A percentile compares a stretch with the other conserved stretches of the same genome.
These are phyloP conservation scores for Scaptodrosophila latifasciaeformis DNA, from an alignment of 2,888 invertebrate species.

Conservation along the genomic window DNA sequence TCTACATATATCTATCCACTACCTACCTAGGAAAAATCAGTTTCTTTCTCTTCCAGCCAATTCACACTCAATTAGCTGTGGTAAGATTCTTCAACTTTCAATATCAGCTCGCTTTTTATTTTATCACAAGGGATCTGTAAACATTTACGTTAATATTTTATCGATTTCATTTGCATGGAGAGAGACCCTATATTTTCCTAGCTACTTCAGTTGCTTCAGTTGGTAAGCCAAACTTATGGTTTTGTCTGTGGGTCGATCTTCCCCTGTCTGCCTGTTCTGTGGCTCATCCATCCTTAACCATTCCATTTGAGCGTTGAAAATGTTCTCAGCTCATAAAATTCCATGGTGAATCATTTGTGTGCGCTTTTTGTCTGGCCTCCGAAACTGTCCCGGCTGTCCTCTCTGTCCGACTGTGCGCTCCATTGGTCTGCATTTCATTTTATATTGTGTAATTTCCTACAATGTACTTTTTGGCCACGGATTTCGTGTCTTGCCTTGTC, in stretches of 20 bases:
- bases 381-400: slow-evolving; percentile 3
- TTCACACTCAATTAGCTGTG: slow-evolving; percentile 68
- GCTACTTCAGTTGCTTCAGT: slow-evolving; percentile 46
- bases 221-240: slow-evolving; percentile 16
- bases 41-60: slow-evolving; percentile 19
- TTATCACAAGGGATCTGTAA: slow-evolving; percentile 36
- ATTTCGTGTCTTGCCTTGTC: slow-evolving; percentile 45
- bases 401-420: slow-evolving; percentile 34
- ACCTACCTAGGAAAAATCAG: too few species aligned
- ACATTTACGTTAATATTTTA: slow-evolving; percentile 57
- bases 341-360: slow-evolving; percentile 60
- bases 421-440: slow-evolving; percentile 67
- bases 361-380: slow-evolving; percentile 42
- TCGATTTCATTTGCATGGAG: slow-evolving; percentile 62
- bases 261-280: too few species aligned
- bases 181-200: slow-evolving; percentile 25
- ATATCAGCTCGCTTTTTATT: too few species aligned
- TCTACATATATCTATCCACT: too few species aligned
- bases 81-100: slow-evolving; percentile 15
- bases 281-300: too few species aligned
- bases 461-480: slow-evolving; percentile 63
- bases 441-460: slow-evolving; percentile 63
- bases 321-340: slow-evolving; percentile 70
- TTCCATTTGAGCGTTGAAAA: slow-evolving; percentile 28
- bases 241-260: neutral